phyloP scores from a whole-genome alignment of 2,888 invertebrate genomes.

The Phytoseiulus persimilis region DNA sequence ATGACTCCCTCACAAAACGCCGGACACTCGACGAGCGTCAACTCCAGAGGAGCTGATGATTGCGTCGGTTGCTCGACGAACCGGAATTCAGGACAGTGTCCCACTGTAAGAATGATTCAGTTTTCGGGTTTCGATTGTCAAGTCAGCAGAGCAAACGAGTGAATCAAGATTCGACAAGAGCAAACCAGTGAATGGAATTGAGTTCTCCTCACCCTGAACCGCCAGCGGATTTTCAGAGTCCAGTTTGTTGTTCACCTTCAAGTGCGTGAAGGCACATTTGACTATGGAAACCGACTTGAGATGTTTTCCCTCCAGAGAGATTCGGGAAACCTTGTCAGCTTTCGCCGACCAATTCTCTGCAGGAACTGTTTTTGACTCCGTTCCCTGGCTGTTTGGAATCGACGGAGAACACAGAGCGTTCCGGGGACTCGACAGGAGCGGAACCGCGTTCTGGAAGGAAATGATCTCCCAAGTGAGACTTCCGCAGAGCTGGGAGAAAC shows the following conservation, averaged over 20 bases:
- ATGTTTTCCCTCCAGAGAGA: neutral
- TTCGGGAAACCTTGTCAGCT: neutral
- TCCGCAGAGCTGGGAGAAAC: too few species aligned
- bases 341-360: neutral
- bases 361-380: neutral
- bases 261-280: neutral
- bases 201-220: neutral
- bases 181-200: neutral
- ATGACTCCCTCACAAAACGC: neutral
- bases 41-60: neutral
- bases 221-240: neutral
- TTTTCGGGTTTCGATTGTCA: neutral
- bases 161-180: neutral
- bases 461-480: neutral
- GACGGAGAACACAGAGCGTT: neutral
- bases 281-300: neutral
- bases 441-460: neutral
- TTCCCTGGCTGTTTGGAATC: neutral
- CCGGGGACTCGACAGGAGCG: neutral
- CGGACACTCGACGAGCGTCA: constrained; percentile 22
- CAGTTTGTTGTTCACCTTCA: neutral
- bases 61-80: neutral
- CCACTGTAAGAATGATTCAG: neutral
- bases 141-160: too few species aligned
- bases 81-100: constrained; percentile 22